Evolutionary conservation across 2,888 invertebrate genomes (phyloP), one percentile per base, ranked within the genome.

Genomic region (Caenorhabditis sp.): DNA sequence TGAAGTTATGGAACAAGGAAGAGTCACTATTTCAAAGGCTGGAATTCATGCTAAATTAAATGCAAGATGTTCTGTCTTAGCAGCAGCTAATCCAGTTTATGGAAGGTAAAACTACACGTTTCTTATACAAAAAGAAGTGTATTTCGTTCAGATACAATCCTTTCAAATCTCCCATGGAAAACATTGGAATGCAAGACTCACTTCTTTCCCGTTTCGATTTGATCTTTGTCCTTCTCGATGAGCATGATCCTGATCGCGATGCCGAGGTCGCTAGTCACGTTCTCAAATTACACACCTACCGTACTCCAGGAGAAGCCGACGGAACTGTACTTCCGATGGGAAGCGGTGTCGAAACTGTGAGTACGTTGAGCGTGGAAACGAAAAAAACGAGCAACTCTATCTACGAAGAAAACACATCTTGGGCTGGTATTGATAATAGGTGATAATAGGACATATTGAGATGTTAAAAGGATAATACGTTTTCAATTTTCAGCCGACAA

Each of bases 1-100:
- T 89, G 99, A 99, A 91, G 99, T 97, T 5, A 95, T 99, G 97
- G 97, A 99, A 90, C 97, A 99, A 89, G 97, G 97, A 5, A 88
- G 91, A 60, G 91, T 99, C 3, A 97, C 97, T 10, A 97, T 99
- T 85, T 94, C 97, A 21, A 99, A 99, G 90, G 99, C 97, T 24
- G 99, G 92, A 8, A 97, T 99, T 76, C 97, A 99, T 89, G 87
- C 97, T 3, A 93, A 95, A 63, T 91, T 99, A 73, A 99, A 99
- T 90, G 97, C 97, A 0, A 91, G 99, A 31, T 99, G 97, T 89
- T 94, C 95, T 0, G 99, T 99, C 5, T 90, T 99, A 57, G 97
- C 99, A 1, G 99, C 99, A n/a, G 99, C 99, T 58, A 99, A 99
- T 91, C 99, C 99, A 1, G 97, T 99, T 5, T 97, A 96, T 88